phyloP scores from a whole-genome alignment of 2,113 vertebrate genomes.

The Malurus cyaneus region DNA sequence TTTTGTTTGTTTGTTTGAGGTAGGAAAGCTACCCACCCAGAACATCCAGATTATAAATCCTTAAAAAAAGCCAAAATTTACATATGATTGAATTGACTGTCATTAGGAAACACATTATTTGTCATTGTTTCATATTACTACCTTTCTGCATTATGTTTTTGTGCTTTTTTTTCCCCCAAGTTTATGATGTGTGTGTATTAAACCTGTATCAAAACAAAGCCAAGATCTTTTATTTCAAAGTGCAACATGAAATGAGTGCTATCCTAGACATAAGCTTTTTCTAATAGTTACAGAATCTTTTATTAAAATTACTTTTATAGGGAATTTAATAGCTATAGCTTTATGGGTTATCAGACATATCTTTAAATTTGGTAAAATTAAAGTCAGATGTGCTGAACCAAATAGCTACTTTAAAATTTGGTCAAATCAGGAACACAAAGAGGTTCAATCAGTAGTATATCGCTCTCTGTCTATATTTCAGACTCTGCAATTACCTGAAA shows the following conservation, averaged over 20 bases:
- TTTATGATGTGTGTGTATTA: rapidly evolving
- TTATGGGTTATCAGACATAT: neutral
- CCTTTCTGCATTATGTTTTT: neutral
- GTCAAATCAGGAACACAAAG: neutral
- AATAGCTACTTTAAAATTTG: neutral
- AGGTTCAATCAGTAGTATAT: neutral
- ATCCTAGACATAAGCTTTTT: neutral
- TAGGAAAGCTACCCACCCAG: neutral
- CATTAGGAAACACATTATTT: neutral
- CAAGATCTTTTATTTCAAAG: neutral
- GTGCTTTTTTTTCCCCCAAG: neutral
- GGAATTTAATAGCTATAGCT: neutral
- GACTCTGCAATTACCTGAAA: neutral
- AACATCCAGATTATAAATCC: neutral
- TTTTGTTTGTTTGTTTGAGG: neutral
- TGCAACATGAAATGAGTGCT: neutral
- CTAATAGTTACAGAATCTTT: neutral
- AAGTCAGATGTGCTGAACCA: neutral
- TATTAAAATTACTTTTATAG: neutral
- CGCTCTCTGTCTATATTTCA: neutral
- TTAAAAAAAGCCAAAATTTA: neutral
- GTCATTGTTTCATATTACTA: neutral
- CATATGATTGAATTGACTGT: neutral
- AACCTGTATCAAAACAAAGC: neutral
- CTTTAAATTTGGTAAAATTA: neutral